Evolutionary conservation across 2,113 vertebrate species (phyloP).

Genomic region (Zapornia atra): DNA sequence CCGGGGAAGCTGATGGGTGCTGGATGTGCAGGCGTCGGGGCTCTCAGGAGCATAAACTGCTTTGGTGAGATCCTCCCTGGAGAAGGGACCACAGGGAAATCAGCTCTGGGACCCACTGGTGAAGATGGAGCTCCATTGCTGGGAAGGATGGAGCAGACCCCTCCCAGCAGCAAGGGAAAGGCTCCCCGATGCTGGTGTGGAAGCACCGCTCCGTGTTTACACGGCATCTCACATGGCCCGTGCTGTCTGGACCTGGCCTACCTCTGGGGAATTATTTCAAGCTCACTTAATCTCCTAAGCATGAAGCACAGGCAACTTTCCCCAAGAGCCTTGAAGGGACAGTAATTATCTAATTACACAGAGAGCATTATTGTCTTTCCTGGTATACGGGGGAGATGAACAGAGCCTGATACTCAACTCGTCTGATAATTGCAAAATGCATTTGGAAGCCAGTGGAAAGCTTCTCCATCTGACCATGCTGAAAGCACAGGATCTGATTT

Average conservation of each 20-base stretch:
- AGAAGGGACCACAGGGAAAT: not conserved
- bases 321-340: not conserved
- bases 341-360: not conserved
- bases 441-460: not conserved
- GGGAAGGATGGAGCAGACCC: accelerated
- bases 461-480: not conserved
- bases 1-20: not conserved
- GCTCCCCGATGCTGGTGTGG: not conserved
- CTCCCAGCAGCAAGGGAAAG: not conserved
- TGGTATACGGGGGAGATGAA: not conserved
- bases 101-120: not conserved
- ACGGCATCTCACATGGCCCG: not conserved
- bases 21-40: not conserved
- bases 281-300: not conserved
- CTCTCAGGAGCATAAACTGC: not conserved
- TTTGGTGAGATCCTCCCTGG: not conserved
- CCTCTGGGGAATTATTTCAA: not conserved
- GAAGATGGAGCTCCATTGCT: not conserved
- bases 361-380: not conserved
- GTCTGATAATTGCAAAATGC: not conserved
- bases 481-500: not conserved
- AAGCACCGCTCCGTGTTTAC: accelerated
- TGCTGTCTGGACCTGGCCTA: not conserved
- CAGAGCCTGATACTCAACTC: not conserved
- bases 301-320: not conserved